phyloP scores from a whole-genome alignment of 2,113 vertebrate species.

The Albula goreensis region DNA sequence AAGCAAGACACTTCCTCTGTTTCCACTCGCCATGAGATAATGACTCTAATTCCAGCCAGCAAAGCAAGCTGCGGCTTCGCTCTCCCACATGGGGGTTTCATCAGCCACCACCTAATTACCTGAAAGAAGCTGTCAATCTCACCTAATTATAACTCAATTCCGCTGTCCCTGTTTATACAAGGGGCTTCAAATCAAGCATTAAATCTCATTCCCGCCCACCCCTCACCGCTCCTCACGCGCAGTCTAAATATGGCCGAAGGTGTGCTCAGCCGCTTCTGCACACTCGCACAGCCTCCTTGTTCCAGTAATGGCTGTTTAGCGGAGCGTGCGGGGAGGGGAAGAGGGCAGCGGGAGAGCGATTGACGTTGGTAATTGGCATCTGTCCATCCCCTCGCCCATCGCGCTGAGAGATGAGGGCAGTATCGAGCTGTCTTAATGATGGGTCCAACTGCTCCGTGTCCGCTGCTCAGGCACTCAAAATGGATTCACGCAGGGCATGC shows the following conservation, averaged over 20 bases:
- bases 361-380: constrained; percentile 25
- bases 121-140: constrained; percentile 66
- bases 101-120: constrained; percentile 64
- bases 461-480: not conserved
- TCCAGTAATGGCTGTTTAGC: constrained; percentile 20
- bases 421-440: constrained; percentile 31
- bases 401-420: constrained; percentile 13
- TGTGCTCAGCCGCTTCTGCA: constrained; percentile 16
- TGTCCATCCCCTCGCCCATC: not conserved
- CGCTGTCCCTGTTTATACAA: constrained; percentile 42
- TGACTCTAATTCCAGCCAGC: constrained; percentile 32
- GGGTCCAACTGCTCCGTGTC: constrained; percentile 21
- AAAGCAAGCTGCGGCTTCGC: constrained; percentile 22
- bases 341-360: constrained; percentile 16
- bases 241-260: constrained; percentile 43
- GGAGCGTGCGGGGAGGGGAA: not conserved
- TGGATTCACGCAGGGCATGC: not conserved
- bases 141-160: constrained; percentile 63
- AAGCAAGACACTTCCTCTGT: constrained; percentile 37
- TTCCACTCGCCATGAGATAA: constrained; percentile 33
- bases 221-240: constrained; percentile 38
- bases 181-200: constrained; percentile 53
- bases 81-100: constrained; percentile 54
- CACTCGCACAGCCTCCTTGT: not conserved
- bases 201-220: constrained; percentile 40